Evolutionary conservation across 2,797 vertebrate genomes (phyloP).

Genomic region (Threskiornis aethiopicus): DNA sequence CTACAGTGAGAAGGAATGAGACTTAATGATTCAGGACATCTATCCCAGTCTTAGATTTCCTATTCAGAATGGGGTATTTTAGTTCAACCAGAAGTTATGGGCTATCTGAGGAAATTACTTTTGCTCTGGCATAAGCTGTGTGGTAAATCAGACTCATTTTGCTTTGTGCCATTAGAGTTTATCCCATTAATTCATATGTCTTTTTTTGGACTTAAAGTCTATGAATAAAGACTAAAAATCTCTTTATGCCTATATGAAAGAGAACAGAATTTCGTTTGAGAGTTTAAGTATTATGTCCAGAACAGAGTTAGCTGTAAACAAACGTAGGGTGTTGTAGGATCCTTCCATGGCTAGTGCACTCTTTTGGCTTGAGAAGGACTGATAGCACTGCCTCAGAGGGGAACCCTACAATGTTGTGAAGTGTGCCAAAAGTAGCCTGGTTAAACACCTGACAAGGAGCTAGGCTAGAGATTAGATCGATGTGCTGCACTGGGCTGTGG

Average conservation of each 20-base stretch:
- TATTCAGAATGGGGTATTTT: background rate
- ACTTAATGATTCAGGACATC: background rate
- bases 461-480: background rate
- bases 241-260: background rate
- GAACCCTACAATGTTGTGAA: background rate
- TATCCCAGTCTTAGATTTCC: background rate
- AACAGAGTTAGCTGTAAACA: background rate
- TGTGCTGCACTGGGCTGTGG: background rate
- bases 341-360: background rate
- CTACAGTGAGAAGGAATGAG: background rate
- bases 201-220: background rate
- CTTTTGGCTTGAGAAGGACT: background rate
- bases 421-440: background rate
- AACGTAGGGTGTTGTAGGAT: background rate
- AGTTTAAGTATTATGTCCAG: background rate
- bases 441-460: background rate
- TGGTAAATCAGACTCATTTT: background rate
- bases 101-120: background rate
- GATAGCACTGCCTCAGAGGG: background rate
- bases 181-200: background rate
- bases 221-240: background rate
- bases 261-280: background rate
- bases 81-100: background rate
- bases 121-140: background rate
- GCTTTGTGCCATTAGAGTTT: background rate